Evolutionary conservation across 2,888 invertebrate genomes (phyloP).

Genomic region (Andrena marginata): DNA sequence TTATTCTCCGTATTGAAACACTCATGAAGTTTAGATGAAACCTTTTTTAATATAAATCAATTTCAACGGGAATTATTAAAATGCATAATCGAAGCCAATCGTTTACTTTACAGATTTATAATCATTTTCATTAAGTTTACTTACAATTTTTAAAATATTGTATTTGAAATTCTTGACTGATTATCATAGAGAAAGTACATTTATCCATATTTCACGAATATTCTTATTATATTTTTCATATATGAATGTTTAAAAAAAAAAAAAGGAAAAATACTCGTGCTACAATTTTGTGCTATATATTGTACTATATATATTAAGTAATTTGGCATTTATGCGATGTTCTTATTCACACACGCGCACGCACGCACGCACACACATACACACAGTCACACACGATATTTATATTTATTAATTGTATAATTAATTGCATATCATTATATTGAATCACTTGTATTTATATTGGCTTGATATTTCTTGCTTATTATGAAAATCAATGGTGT

Average conservation of each 20-base stretch:
- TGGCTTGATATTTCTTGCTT: constrained; percentile 63
- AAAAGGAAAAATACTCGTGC: neutral
- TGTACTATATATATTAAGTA: constrained; percentile 10
- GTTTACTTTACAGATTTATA: neutral
- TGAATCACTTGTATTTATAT: constrained; percentile 66
- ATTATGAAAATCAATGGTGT: constrained; percentile 81
- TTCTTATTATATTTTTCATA: constrained; percentile 10
- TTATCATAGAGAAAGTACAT: constrained; percentile 8
- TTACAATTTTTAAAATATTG: neutral
- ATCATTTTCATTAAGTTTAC: neutral
- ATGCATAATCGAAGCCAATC: neutral
- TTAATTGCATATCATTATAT: constrained; percentile 29
- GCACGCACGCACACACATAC: constrained; percentile 18
- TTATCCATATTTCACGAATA: constrained; percentile 33
- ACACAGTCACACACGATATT: constrained; percentile 8
- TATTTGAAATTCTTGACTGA: constrained; percentile 19
- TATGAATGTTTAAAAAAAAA: constrained; percentile 12
- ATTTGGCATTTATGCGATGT: constrained; percentile 22
- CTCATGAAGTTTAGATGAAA: constrained; percentile 20
- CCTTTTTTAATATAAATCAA: neutral
- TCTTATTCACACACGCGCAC: constrained; percentile 29
- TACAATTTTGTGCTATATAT: constrained; percentile 10
- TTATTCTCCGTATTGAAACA: constrained; percentile 7
- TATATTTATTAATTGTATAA: constrained; percentile 1
- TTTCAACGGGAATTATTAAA: neutral